Evolutionary conservation across 2,888 invertebrate species (phyloP), one percentile per base, ranked within the genome.

Genomic region (Galerucella pusilla): DNA sequence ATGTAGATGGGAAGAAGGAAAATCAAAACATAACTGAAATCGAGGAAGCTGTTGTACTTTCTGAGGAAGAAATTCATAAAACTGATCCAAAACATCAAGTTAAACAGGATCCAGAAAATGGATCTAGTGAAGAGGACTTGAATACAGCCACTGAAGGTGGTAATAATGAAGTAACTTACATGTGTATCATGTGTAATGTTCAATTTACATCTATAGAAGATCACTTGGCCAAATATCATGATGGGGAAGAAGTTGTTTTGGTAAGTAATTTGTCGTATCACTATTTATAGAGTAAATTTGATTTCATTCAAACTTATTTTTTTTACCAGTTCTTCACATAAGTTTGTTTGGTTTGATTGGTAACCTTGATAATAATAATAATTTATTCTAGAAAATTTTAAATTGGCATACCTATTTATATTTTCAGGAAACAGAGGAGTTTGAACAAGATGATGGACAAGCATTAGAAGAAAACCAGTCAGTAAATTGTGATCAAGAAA

Each of bases 231-330:
- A 89, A 90, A 77, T 92, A 89, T 82, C 93, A 93, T 82, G 91
- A 90, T 83, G 91, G 92, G 68, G 92, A 93, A 83, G 92, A 93
- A 85, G 92, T 93, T 71, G 89, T 92, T 65, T 88, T 93, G 73
- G 92, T 84, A 80, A 81, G 74, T 35, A 16, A 35, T 28, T 63
- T 61, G 10, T 71, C n/a, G n/a, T 16, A 52, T 57, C 35, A 28
- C 28, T 52, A 68, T 46, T 46, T 42, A 42, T 42, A 42, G 35
- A 42, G 35, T 42, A 42, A 42, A 42, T 42, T 42, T 42, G 35
- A 42, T 42, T 42, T 9, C 35, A 7, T 42, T 42, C 9, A 42
- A 7, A 20, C 20, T 42, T 42, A 42, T 42, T 9, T 42, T 5
- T 42, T 42, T 42, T 42, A 7, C 35, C 9, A 42, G 7, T 5